Evolutionary conservation across 1,140 invertebrate species (phyloP).

Genomic region (Lithobius niger): DNA sequence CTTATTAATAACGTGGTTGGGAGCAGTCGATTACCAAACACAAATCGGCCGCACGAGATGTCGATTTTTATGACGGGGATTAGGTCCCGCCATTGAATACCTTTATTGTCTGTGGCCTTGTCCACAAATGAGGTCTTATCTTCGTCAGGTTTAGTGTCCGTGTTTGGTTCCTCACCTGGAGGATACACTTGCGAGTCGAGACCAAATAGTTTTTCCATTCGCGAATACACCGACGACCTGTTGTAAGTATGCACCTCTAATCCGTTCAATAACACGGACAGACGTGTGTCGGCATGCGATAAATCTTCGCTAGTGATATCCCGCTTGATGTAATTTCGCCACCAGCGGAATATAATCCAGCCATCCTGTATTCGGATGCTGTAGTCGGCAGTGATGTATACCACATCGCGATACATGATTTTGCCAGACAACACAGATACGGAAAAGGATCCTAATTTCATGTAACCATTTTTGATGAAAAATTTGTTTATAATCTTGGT

Average conservation of each 20-base stretch:
- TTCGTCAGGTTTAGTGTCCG: no score
- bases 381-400: constrained; percentile 89
- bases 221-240: constrained; percentile 71
- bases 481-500: constrained; percentile 80
- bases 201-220: constrained; percentile 79
- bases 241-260: constrained; percentile 96
- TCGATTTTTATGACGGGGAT: constrained; percentile 95
- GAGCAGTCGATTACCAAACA: constrained; percentile 91
- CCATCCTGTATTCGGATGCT: constrained; percentile 89
- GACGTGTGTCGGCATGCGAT: constrained; percentile 84
- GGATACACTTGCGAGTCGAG: constrained; percentile 56
- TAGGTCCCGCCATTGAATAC: constrained; percentile 67
- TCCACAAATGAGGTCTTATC: no score
- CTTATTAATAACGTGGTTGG: constrained; percentile 85
- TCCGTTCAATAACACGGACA: constrained; percentile 88
- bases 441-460: constrained; percentile 86
- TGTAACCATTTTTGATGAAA: constrained; percentile 51
- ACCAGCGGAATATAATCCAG: constrained; percentile 94
- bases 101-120: no score
- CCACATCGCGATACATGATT: constrained; percentile 95
- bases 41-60: constrained; percentile 72
- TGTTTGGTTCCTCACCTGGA: constrained; percentile 38
- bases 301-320: constrained; percentile 46
- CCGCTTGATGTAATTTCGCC: constrained; percentile 40
- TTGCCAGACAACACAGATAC: constrained; percentile 90